Conservation (phyloP, 1,140 invertebrate genomes). For the Bombus superbus region DNA sequence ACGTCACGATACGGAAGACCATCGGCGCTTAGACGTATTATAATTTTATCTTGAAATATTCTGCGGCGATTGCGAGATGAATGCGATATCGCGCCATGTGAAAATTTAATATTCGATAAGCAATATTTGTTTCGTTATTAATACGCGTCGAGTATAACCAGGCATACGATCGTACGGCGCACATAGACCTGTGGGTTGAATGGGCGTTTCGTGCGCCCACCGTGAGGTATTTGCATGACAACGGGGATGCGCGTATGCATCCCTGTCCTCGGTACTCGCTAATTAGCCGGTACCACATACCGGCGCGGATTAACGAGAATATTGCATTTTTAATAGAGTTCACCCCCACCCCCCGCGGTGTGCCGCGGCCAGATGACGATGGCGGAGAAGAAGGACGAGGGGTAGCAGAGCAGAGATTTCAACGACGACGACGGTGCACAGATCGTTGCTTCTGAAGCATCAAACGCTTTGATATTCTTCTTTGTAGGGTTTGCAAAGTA, state of each 20-base stretch:
- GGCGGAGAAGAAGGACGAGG: neutral
- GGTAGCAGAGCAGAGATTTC: slow-evolving; percentile 59
- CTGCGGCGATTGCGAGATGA: neutral
- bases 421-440: slow-evolving; percentile 46
- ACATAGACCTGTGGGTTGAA: slow-evolving; percentile 20
- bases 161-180: neutral
- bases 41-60: neutral
- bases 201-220: slow-evolving; percentile 50
- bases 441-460: slow-evolving; percentile 50
- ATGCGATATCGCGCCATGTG: neutral
- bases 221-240: slow-evolving; percentile 79
- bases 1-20: too few species aligned
- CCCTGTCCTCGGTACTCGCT: slow-evolving; percentile 72
- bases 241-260: slow-evolving; percentile 64
- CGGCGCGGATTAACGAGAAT: slow-evolving; percentile 78
- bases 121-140: slow-evolving; percentile 52
- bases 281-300: slow-evolving; percentile 80
- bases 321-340: slow-evolving; percentile 81
- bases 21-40: neutral
- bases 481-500: too few species aligned
- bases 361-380: slow-evolving; percentile 10
- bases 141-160: slow-evolving; percentile 27
- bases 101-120: slow-evolving; percentile 53
- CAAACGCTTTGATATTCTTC: slow-evolving; percentile 69
- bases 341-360: slow-evolving; percentile 62